Evolutionary conservation across 2,888 invertebrate species (phyloP).

Genomic region (Helleia helle): DNA sequence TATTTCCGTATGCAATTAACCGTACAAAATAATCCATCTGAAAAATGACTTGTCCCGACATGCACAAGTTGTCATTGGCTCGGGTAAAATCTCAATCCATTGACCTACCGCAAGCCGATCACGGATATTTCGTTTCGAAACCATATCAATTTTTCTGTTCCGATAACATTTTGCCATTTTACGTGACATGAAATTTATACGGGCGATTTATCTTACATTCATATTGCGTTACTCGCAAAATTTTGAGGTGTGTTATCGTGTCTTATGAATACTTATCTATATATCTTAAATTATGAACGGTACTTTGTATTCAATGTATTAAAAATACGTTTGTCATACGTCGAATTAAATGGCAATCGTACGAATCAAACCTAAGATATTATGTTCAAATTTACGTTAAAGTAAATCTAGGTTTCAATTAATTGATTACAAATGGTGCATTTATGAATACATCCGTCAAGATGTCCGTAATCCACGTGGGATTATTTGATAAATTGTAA

Average conservation of each 20-base stretch:
- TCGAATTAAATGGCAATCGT: background rate
- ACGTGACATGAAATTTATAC: slow-evolving; percentile 70
- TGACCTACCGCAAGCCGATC: slow-evolving; percentile 47
- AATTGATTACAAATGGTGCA: too few species aligned
- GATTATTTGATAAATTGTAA: slow-evolving; percentile 7
- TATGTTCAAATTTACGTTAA: background rate
- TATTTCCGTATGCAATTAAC: background rate
- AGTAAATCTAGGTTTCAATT: too few species aligned
- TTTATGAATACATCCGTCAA: background rate
- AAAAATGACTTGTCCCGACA: background rate
- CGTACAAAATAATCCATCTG: background rate
- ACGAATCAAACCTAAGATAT: background rate
- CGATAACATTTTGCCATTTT: slow-evolving; percentile 67
- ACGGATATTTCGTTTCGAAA: slow-evolving; percentile 42
- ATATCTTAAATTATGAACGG: background rate
- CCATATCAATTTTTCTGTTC: slow-evolving; percentile 58
- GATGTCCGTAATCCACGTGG: background rate
- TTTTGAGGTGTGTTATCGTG: slow-evolving; percentile 61
- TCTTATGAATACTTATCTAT: slow-evolving; percentile 18
- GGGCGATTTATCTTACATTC: slow-evolving; percentile 67
- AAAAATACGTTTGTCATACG: slow-evolving; percentile 13
- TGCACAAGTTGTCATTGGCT: slow-evolving; percentile 11
- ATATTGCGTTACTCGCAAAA: slow-evolving; percentile 60
- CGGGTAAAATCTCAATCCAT: slow-evolving; percentile 34
- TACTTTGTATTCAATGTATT: slow-evolving; percentile 5